Base-by-base conservation (phyloP, 2,888 invertebrate genomes). In the Anoncus sp. region DNA sequence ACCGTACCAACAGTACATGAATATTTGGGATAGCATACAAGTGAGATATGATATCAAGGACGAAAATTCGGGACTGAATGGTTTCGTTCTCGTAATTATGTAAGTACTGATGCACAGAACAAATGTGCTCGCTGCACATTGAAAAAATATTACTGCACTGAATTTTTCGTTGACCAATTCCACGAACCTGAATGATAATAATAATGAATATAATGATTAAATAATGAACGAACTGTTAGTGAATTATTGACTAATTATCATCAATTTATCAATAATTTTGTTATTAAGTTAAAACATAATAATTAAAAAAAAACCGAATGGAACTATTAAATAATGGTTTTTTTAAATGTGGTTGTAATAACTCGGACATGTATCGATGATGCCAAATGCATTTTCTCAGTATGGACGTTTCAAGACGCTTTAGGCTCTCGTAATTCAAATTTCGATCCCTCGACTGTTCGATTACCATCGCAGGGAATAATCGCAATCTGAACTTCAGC, bases 1-100 rank as follows among this genome's bases (percentile, higher is more conserved):
- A 5, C 86, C 86, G n/a, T 80, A 82, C 86, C 85, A 86, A 27
- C 85, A 86, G 65, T 83, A 85, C 9, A 84, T 73, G 9, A 81
- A 83, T 38, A 86, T 82, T 60, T 86, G 82, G 2, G 53, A 14
- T n/a, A 81, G 20, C 70, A 72, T 40, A 43, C 73, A 67, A 69
- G 16, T 38, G 2, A 38, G 38, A 12, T 75, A 79, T 1, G 76
- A 18, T 3, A 65, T 55, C 3, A 81, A 16, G 16, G 62, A 35
- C 1, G 70, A 2, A 7, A 81, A 76, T 7, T 79, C 78, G 6
- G 55, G 12, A 7, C 70, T 73, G 1, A 38, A 51, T 14, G 73
- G n/a, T 0, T 31, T 31, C 16, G 59, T 49, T 6, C n/a, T 69
- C 7, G 78, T 75, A 31, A 84, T 18, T 7, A 73, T 45, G 27